phyloP scores from a whole-genome alignment of 2,888 invertebrate genomes.

The Orthosia incerta region DNA sequence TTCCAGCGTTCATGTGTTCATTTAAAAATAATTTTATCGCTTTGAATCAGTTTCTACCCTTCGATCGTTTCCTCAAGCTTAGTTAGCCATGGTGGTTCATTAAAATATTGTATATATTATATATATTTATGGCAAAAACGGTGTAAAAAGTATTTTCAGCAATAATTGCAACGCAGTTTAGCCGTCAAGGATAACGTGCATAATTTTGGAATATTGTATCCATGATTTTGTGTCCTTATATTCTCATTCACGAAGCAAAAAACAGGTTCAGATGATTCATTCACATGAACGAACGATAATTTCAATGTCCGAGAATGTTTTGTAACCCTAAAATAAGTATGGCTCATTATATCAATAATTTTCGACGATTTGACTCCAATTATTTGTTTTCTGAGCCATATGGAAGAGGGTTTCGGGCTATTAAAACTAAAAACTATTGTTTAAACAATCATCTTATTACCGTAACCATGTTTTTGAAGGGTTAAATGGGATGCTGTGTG shows the following conservation, averaged over 20 bases:
- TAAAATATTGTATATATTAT: too few relatives aligned
- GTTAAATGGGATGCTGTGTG: conserved; percentile 55
- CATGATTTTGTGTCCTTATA: conserved; percentile 1
- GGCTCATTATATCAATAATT: conserved; percentile 55
- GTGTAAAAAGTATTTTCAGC: neutral
- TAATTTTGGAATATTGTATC: conserved; percentile 6
- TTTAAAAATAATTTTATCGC: too few relatives aligned
- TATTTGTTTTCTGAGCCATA: conserved; percentile 65
- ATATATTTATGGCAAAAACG: neutral
- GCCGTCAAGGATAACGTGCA: neutral
- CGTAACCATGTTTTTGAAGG: conserved; percentile 68
- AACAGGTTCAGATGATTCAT: conserved; percentile 41
- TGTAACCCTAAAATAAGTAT: conserved; percentile 30
- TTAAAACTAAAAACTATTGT: conserved; percentile 69
- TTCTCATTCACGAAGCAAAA: conserved; percentile 27
- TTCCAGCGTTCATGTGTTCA: too few relatives aligned
- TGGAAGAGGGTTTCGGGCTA: conserved; percentile 56
- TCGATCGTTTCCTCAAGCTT: too few relatives aligned
- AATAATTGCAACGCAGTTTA: neutral
- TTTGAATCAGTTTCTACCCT: too few relatives aligned
- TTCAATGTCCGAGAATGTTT: conserved; percentile 32
- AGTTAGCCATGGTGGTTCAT: too few relatives aligned
- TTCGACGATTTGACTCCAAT: conserved; percentile 52
- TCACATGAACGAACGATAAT: conserved; percentile 41
- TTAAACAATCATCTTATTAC: conserved; percentile 75